These are phyloP conservation scores for Bettongia penicillata DNA, from an alignment of 2,113 vertebrate genomes.

Conservation along the genomic window DNA sequence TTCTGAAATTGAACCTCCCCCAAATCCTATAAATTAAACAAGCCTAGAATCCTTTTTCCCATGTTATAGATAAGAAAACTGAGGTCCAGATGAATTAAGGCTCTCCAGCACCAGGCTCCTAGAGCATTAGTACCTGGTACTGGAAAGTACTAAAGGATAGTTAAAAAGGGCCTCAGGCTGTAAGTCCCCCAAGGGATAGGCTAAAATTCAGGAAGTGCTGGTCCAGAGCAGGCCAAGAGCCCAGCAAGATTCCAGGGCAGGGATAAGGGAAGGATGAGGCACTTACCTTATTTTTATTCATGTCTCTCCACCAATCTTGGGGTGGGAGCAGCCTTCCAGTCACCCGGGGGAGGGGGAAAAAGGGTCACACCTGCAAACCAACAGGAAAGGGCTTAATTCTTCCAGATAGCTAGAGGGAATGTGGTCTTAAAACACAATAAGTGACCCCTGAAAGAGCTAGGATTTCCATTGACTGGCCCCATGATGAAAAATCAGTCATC, in stretches of 20 bases:
- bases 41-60: background rate
- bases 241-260: background rate
- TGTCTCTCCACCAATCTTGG: slow-evolving; percentile 76
- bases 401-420: background rate
- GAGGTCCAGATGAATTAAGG: background rate
- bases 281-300: slow-evolving; percentile 86
- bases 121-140: background rate
- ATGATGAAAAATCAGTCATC: background rate
- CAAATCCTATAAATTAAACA: background rate
- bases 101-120: background rate
- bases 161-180: background rate
- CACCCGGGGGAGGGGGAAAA: slow-evolving; percentile 52
- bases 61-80: background rate
- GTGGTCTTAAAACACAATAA: background rate
- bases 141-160: background rate
- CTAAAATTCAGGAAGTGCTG: background rate
- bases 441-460: background rate
- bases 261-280: background rate
- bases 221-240: background rate
- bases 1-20: background rate
- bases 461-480: background rate
- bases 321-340: slow-evolving; percentile 16
- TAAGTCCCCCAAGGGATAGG: background rate
- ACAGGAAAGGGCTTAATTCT: slow-evolving; percentile 33
- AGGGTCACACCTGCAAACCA: slow-evolving; percentile 75